Conservation (phyloP, 2,797 vertebrate genomes). For the Paguma larvata region DNA sequence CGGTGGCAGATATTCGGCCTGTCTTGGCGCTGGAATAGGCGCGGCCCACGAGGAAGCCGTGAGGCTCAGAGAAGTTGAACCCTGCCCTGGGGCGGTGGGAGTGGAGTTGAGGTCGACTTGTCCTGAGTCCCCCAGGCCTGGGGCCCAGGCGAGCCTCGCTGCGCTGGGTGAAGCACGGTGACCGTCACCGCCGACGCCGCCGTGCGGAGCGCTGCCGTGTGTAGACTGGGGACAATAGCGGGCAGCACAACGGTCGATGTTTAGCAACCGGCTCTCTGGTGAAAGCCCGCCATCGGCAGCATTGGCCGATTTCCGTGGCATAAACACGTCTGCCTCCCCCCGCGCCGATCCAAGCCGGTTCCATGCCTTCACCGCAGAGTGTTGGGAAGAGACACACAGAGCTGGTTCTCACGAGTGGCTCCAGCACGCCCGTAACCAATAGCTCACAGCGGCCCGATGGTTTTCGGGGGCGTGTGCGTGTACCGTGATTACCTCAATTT, state of each 20-base stretch:
- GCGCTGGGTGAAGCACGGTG: rapidly evolving
- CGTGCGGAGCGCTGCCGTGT: rapidly evolving
- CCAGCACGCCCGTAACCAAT: rapidly evolving
- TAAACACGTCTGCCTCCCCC: background rate
- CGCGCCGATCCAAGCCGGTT: rapidly evolving
- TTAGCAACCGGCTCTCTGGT: background rate
- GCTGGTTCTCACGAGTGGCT: rapidly evolving
- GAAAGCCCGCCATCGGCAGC: background rate
- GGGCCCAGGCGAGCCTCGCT: rapidly evolving
- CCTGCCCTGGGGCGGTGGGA: background rate
- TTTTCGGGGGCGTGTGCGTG: background rate
- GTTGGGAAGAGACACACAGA: rapidly evolving
- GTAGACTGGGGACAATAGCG: rapidly evolving
- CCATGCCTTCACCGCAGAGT: too few species aligned
- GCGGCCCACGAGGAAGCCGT: background rate
- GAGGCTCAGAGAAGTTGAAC: background rate
- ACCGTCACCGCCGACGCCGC: rapidly evolving
- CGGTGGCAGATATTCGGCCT: rapidly evolving
- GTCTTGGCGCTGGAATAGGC: background rate
- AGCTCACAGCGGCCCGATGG: background rate
- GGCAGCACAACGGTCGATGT: rapidly evolving
- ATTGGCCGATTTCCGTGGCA: background rate
- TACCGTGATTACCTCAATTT: background rate
- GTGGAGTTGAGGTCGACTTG: rapidly evolving
- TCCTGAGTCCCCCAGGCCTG: background rate